These are phyloP conservation scores for Paracentrotus lividus DNA, from an alignment of 53 echinoderm and acorn worm species.

Conservation along the genomic window DNA sequence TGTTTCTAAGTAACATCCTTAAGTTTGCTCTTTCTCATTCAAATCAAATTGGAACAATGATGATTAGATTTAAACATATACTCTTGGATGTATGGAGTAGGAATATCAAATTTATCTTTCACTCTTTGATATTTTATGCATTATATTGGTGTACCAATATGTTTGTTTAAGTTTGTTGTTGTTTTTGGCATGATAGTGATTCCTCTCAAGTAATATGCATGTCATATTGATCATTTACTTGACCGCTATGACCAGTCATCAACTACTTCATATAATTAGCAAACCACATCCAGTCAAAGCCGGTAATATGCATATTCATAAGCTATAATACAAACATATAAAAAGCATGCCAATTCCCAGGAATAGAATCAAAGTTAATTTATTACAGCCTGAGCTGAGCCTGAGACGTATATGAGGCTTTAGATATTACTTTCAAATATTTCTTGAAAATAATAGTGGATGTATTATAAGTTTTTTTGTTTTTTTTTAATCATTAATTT, in stretches of 20 bases:
- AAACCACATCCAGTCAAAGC: neutral
- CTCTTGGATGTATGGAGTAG: neutral
- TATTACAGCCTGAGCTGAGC: neutral
- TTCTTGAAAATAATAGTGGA: too few relatives aligned
- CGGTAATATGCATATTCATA: neutral
- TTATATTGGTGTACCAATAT: neutral
- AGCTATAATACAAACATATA: neutral
- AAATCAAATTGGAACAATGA: too few relatives aligned
- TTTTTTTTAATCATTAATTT: too few relatives aligned
- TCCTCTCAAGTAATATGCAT: slow-evolving; percentile 17
- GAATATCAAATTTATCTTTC: too few relatives aligned
- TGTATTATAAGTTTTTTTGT: too few relatives aligned
- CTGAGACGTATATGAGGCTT: too few relatives aligned
- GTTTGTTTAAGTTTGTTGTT: slow-evolving; percentile 13
- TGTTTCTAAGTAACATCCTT: too few relatives aligned
- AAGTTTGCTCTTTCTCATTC: neutral
- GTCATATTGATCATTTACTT: neutral
- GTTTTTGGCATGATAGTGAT: slow-evolving; percentile 41
- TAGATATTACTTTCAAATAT: too few relatives aligned
- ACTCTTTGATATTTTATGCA: neutral
- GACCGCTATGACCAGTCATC: neutral
- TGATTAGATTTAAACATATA: too few relatives aligned
- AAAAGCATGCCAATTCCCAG: neutral
- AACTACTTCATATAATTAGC: neutral
- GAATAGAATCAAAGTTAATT: neutral